Evolutionary conservation across 2,888 invertebrate genomes (phyloP), one percentile per base, ranked within the genome.

Genomic region (Patella caerulea): DNA sequence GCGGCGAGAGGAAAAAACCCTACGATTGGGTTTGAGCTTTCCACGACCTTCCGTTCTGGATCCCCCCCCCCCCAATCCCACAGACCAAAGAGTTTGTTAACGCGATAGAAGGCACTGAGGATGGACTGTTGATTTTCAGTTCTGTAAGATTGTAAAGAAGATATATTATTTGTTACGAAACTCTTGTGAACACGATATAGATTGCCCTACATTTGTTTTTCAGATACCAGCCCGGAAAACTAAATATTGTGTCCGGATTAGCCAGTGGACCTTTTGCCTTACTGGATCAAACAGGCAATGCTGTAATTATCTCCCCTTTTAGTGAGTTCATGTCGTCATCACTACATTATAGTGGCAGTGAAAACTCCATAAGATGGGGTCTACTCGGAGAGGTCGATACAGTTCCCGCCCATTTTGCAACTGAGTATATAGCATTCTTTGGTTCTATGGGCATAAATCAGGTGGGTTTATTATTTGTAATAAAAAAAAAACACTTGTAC

Each of bases 351-450:
- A 24, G 19, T 24, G 65, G 19, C 14, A 65, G 65, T 65, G 65
- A 65, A 65, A 83, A 81, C 17, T 19, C 65, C 14, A 3, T 65
- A 65, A 19, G 24, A 11, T 65, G 65, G 65, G 65, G 65, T 65
- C 19, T 24, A 7, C 19, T 65, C 24, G 65, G 65, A 11, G 19
- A 24, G 24, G 65, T 65, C 19, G 65, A 65, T 65, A 24, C 19
- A 65, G 65, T 65, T 24, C 65, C 65, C 19, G 65, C 19, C 19
- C 19, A 2, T 3, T 65, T 24, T 65, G 14, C 19, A 24, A 65
- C 24, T 19, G 65, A 65, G 14, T 24, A 19, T 65, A 24, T 65
- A 11, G 12, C 24, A 19, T 65, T 12, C 24, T 65, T 24, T 65
- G 24, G 65, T 65, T 11, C 19, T 65, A 12, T 24, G 24, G 65